These are phyloP conservation scores for Thecocarcelia acutangulata DNA, from an alignment of 2,888 invertebrate genomes.

Conservation along the genomic window DNA sequence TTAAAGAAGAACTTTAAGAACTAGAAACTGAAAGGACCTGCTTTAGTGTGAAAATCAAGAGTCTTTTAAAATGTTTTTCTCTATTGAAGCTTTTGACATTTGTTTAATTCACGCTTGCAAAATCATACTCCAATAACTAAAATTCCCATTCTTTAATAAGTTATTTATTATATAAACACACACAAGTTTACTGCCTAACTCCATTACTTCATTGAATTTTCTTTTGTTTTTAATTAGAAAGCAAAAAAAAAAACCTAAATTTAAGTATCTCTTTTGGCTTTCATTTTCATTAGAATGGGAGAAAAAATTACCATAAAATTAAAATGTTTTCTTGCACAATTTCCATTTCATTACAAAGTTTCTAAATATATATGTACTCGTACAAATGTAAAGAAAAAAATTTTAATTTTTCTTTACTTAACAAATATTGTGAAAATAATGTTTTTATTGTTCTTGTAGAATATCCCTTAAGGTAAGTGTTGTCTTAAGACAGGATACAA, in stretches of 20 bases:
- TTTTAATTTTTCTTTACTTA: not conserved
- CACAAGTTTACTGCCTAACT: too few species aligned
- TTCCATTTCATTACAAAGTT: slow-evolving; percentile 16
- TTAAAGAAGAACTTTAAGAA: too few species aligned
- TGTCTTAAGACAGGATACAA: slow-evolving; percentile 23
- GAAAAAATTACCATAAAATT: not conserved
- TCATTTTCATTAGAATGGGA: not conserved
- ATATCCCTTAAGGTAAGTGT: slow-evolving; percentile 36
- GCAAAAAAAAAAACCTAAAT: not conserved
- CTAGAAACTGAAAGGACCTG: too few species aligned
- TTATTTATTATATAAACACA: too few species aligned
- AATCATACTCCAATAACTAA: too few species aligned
- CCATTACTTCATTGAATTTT: not conserved
- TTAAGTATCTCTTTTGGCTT: not conserved
- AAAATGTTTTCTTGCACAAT: not conserved
- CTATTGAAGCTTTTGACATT: too few species aligned
- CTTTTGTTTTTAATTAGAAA: not conserved
- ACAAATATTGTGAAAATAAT: slow-evolving; percentile 35
- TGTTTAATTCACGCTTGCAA: too few species aligned
- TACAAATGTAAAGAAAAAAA: slow-evolving; percentile 14
- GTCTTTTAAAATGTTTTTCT: too few species aligned
- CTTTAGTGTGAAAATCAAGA: too few species aligned
- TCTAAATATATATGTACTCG: slow-evolving; percentile 28
- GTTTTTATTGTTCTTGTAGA: slow-evolving; percentile 34
- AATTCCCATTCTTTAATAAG: too few species aligned